These are phyloP conservation scores for Actinia tenebrosa DNA, from an alignment of 64 coral and sea anemone species.

Conservation along the genomic window DNA sequence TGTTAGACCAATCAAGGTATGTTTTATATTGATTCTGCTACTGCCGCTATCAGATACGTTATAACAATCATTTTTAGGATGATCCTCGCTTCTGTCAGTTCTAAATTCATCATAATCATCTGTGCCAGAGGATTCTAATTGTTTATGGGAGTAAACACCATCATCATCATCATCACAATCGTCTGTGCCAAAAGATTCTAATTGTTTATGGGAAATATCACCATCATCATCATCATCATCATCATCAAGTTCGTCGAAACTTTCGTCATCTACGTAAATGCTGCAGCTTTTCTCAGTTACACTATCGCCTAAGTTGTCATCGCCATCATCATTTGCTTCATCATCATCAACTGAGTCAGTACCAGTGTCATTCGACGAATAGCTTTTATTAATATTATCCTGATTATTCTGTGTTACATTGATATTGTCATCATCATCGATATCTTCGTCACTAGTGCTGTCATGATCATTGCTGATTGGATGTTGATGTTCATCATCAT, in stretches of 20 bases:
- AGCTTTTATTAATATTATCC: neutral
- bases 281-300: neutral
- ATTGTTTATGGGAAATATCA: neutral
- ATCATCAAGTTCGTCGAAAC: neutral
- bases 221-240: slow-evolving; percentile 1
- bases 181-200: neutral
- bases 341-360: neutral
- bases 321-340: neutral
- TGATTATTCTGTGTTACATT: neutral
- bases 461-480: no score
- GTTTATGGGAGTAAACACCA: neutral
- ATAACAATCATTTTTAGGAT: neutral
- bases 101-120: neutral
- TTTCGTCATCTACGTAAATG: neutral
- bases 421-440: neutral
- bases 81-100: neutral
- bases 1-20: neutral
- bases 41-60: neutral
- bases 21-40: neutral
- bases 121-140: neutral
- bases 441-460: neutral
- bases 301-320: neutral
- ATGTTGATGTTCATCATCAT: no score
- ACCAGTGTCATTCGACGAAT: neutral
- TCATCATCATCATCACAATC: neutral